Base-by-base conservation (phyloP, 2,888 invertebrate species). In the Hofmannophila pseudospretella region DNA sequence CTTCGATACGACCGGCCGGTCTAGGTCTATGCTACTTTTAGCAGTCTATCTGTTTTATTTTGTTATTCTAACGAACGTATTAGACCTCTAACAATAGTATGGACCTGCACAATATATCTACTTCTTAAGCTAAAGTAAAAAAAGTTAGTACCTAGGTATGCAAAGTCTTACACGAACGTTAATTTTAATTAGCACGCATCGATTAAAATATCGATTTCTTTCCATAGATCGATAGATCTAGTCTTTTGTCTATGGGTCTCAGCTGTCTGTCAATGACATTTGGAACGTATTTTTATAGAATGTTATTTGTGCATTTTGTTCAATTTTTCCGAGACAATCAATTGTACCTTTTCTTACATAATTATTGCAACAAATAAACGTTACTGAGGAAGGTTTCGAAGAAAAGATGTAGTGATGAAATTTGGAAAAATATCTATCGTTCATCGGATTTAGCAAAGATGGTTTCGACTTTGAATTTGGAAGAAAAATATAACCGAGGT, bases 221-320 rank as follows among this genome's bases (percentile, higher is more conserved):
- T 56, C 74, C 74, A 73, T 79, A 80, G 76, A 79, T 78, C 76
- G 38, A 54, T 16, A 41, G 45, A 50, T 45, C 37, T n/a, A 57
- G 47, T 51, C 52, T 51, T n/a, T 69, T 72, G 65, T 82, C 80
- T 81, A 71, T 79, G 66, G 60, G 49, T 54, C 69, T 67, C 81
- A 82, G 79, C 82, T 81, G 82, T 79, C 84, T 81, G 81, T 80
- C 81, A 77, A 62, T 81, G 82, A 82, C 82, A 76, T 76, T 71
- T 73, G 63, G 70, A 74, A 68, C 66, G 64, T 67, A 73, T 70
- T 67, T 64, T 67, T 60, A 63, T 56, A 47, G 72, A 67, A 67
- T 72, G 66, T 52, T 66, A 65, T 67, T 70, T 64, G 56, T 47
- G 51, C 39, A 49, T 33, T 36, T 39, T 35, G 8, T 34, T 9